Conservation (phyloP, 1,140 invertebrate species). For the Glossosoma conforme region DNA sequence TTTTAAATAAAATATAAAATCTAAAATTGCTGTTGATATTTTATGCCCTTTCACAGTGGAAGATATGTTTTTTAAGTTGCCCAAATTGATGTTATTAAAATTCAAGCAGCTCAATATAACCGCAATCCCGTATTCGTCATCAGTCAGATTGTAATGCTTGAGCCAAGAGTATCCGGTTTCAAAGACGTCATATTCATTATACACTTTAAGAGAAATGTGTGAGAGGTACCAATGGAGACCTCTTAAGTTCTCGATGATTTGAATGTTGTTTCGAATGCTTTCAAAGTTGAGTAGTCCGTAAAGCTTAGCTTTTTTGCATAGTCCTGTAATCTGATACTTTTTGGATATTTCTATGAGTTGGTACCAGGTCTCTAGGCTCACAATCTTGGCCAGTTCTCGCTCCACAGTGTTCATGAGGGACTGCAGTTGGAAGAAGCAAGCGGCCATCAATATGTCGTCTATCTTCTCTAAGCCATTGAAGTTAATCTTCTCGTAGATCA, state of each 20-base stretch:
- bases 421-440: slow-evolving; percentile 20
- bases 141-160: slow-evolving; percentile 2
- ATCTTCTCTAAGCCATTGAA: slow-evolving; percentile 8
- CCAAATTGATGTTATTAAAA: too few relatives aligned
- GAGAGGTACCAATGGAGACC: slow-evolving; percentile 26
- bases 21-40: too few relatives aligned
- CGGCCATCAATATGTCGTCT: slow-evolving; percentile 15
- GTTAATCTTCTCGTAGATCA: slow-evolving; percentile 9
- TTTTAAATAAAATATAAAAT: too few relatives aligned
- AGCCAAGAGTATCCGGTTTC: slow-evolving; percentile 24
- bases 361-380: slow-evolving; percentile 15
- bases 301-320: slow-evolving; percentile 12
- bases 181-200: slow-evolving; percentile 23
- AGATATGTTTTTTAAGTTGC: too few relatives aligned
- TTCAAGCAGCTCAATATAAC: slow-evolving; percentile 25
- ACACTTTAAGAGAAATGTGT: slow-evolving; percentile 20
- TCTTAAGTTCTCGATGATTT: slow-evolving; percentile 7
- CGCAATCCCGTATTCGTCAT: slow-evolving; percentile 9
- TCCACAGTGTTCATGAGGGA: slow-evolving; percentile 6
- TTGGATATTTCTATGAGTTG: slow-evolving; percentile 18
- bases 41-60: too few relatives aligned
- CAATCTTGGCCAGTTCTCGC: slow-evolving; percentile 4
- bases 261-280: slow-evolving; percentile 14
- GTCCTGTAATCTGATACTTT: slow-evolving; percentile 1
- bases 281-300: slow-evolving; percentile 21